Conservation (phyloP, 2,888 invertebrate genomes). For the Bombylius major region DNA sequence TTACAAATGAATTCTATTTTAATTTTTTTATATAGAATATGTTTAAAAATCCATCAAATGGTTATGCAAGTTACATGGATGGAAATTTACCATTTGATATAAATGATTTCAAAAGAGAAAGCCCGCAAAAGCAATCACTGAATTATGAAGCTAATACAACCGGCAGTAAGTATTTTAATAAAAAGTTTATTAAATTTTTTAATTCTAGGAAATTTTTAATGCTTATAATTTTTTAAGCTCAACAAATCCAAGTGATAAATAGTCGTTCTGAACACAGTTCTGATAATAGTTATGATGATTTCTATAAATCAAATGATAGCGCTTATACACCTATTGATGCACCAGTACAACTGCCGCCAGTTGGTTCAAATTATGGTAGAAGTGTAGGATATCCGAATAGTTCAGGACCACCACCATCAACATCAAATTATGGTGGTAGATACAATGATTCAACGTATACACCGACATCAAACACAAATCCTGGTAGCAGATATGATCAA, state of each 20-base stretch:
- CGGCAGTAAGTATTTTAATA: conserved; percentile 8
- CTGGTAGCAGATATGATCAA: conserved; percentile 12
- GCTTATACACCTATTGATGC: conserved; percentile 20
- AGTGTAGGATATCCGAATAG: conserved; percentile 18
- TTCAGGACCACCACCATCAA: conserved; percentile 13
- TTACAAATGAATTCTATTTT: background rate
- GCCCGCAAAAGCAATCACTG: conserved; percentile 5
- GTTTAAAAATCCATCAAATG: conserved; percentile 36
- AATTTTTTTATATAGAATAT: conserved; percentile 20
- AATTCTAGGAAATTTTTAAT: background rate
- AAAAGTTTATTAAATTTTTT: background rate
- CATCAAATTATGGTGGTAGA: background rate
- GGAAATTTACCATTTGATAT: conserved; percentile 48
- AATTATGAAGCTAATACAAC: conserved; percentile 2
- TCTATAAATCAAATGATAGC: conserved; percentile 17
- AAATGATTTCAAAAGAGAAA: conserved; percentile 34
- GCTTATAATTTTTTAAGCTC: conserved; percentile 25
- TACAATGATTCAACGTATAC: conserved; percentile 15
- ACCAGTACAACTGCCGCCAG: conserved; percentile 24
- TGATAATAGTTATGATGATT: conserved; percentile 40
- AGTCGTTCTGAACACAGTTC: conserved; percentile 38
- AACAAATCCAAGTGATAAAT: conserved; percentile 46
- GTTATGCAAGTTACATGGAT: conserved; percentile 52
- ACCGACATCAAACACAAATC: conserved; percentile 9
- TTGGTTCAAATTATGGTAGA: conserved; percentile 22